phyloP scores from a whole-genome alignment of 92 coral and sea anemone species.

The Heliopora coerulea region DNA sequence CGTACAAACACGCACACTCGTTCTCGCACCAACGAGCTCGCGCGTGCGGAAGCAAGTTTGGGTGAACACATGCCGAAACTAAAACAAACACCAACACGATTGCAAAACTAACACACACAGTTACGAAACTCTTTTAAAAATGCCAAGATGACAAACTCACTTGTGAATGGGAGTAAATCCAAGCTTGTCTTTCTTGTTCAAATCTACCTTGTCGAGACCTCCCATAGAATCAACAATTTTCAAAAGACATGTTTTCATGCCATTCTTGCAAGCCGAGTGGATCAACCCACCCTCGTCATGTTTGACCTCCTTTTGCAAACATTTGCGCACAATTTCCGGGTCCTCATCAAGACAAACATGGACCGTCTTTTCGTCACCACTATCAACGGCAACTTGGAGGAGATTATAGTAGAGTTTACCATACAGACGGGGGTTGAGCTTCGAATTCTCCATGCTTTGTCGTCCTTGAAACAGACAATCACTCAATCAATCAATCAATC shows the following conservation, averaged over 20 bases:
- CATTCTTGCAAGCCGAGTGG: constrained; percentile 28
- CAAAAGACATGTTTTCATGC: constrained; percentile 21
- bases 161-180: constrained; percentile 38
- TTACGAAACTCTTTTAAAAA: no score
- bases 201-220: constrained; percentile 3
- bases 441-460: neutral
- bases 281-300: constrained; percentile 8
- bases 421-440: neutral
- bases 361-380: constrained; percentile 26
- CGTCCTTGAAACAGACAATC: neutral
- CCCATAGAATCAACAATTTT: constrained; percentile 24
- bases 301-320: constrained; percentile 15
- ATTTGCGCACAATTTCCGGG: constrained; percentile 12
- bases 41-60: no score
- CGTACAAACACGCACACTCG: no score
- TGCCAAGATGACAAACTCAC: constrained; percentile 5
- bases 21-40: no score
- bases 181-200: constrained; percentile 23
- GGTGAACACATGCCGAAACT: no score
- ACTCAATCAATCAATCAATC: no score
- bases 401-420: constrained; percentile 6
- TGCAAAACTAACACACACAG: no score
- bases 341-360: constrained; percentile 28
- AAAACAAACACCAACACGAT: no score
- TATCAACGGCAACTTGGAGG: constrained; percentile 25